Evolutionary conservation across 2,888 invertebrate species (phyloP).

Genomic region (Hedya salicella): DNA sequence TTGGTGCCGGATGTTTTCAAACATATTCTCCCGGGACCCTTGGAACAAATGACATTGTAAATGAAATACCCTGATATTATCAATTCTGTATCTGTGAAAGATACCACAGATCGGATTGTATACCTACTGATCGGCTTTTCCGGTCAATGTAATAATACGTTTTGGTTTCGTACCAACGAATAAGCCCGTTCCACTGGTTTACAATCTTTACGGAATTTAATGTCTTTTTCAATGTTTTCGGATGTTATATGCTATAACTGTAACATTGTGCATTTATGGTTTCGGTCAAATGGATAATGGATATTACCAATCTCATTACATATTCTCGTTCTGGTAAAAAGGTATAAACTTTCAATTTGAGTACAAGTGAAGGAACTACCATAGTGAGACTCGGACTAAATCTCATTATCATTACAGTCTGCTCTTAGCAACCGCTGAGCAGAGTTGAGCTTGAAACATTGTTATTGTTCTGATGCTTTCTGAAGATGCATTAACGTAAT

Average conservation of each 20-base stretch:
- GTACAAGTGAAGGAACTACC: background rate
- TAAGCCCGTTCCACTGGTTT: constrained; percentile 9
- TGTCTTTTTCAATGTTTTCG: constrained; percentile 11
- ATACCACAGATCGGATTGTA: too few relatives aligned
- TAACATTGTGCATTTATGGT: background rate
- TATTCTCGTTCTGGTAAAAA: background rate
- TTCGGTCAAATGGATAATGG: constrained; percentile 1
- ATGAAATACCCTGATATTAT: constrained; percentile 9
- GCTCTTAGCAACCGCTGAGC: background rate
- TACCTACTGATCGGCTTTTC: background rate
- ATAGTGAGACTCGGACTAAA: background rate
- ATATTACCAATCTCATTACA: background rate
- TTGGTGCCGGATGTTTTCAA: too few relatives aligned
- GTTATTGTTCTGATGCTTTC: background rate
- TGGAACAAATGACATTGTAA: constrained; percentile 1
- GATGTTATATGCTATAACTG: background rate
- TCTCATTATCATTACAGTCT: constrained; percentile 14
- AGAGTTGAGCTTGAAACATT: constrained; percentile 10
- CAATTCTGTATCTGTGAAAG: background rate
- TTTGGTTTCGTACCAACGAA: background rate
- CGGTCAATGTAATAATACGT: background rate
- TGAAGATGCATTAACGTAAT: background rate
- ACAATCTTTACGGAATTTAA: background rate
- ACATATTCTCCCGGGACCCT: too few relatives aligned
- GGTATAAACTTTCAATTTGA: background rate